These are phyloP conservation scores for Anadara kagoshimensis DNA, from an alignment of 1,140 invertebrate genomes.

Conservation along the genomic window DNA sequence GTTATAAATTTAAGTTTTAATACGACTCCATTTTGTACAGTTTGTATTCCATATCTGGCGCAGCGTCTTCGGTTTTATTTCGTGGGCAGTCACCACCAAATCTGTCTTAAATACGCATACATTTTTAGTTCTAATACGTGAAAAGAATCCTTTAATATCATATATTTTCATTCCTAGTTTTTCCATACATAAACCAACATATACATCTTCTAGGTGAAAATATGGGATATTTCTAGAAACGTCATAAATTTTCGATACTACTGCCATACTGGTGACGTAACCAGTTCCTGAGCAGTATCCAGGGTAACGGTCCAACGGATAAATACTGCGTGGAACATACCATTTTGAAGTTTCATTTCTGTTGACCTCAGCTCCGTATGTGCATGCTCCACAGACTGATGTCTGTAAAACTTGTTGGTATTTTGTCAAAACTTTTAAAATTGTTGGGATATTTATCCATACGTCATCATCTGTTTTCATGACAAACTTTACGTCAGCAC, in stretches of 20 bases:
- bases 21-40: too few species aligned
- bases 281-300: constrained; percentile 72
- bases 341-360: background rate
- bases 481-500: constrained; percentile 74
- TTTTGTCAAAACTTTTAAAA: constrained; percentile 12
- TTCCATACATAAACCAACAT: background rate
- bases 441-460: constrained; percentile 66
- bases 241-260: constrained; percentile 62
- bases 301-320: constrained; percentile 68
- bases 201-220: constrained; percentile 14
- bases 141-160: background rate
- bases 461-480: constrained; percentile 76
- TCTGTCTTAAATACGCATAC: too few species aligned
- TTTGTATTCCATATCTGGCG: too few species aligned
- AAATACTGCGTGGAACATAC: constrained; percentile 40
- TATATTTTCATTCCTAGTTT: background rate
- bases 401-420: background rate
- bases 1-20: too few species aligned
- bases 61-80: too few species aligned
- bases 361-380: background rate
- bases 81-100: too few species aligned
- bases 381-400: background rate
- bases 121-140: too few species aligned
- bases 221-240: constrained; percentile 47
- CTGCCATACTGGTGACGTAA: constrained; percentile 66